Evolutionary conservation across 2,888 invertebrate species (phyloP), one percentile per base, ranked within the genome.

Genomic region (Andrena marginata): DNA sequence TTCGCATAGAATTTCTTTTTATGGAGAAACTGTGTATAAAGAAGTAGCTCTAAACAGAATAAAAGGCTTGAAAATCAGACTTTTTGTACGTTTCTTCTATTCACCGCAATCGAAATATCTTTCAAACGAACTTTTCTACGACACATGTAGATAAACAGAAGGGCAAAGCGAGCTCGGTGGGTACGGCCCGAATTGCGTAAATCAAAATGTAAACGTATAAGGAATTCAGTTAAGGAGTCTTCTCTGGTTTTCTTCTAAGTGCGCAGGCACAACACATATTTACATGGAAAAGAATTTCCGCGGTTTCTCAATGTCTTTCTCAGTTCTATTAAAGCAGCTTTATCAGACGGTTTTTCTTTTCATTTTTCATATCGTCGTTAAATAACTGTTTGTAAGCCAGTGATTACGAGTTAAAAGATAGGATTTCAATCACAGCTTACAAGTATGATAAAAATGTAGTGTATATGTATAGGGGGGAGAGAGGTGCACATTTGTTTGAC

Each of bases 341-440:
- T 79, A 74, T 71, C 67, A 85, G 85, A 85, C 70, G 67, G 64
- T 77, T 76, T 54, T 69, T 54, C 72, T 20, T 77, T 16, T 62
- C 35, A 26, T 26, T 76, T 5, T 49, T 10, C 16, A 69, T 64
- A 20, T 51, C 85, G 20, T 85, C 69, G 65, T 86, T 88, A 87
- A 89, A 89, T 87, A 89, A 89, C 77, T 84, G 83, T 73, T 83
- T 73, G 75, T 87, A 84, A 80, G 72, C 84, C 59, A 33, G 56
- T 85, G 83, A 77, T 81, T 83, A 86, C 65, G 78, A 90, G 85
- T 87, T 87, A 80, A 89, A 88, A 89, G 84, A 85, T 85, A 88
- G 85, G 82, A 80, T 85, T 87, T 82, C 80, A 86, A 90, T 91
- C 91, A 91, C 90, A 91, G 91, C 87, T 90, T 90, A 89, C 84